Conservation (phyloP, 2,113 vertebrate species). For the Chaetodon auriga region DNA sequence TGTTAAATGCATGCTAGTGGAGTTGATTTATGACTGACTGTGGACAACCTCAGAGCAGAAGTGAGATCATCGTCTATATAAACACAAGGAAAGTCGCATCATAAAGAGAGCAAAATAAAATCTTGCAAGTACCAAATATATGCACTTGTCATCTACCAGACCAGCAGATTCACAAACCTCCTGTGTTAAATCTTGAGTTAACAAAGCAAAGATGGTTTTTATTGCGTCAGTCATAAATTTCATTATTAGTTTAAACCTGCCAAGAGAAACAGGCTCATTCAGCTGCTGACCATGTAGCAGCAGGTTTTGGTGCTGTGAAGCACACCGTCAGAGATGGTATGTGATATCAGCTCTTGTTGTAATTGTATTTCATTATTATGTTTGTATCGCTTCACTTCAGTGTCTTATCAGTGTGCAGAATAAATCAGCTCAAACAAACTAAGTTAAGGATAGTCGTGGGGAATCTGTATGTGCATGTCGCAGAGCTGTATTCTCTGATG, state of each 20-base stretch:
- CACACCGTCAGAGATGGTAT: slow-evolving; percentile 16
- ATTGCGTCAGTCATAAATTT: slow-evolving; percentile 35
- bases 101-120: not conserved
- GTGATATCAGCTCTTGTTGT: slow-evolving; percentile 11
- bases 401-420: slow-evolving; percentile 3
- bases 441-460: not conserved
- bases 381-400: slow-evolving; percentile 35
- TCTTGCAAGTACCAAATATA: not conserved
- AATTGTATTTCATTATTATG: slow-evolving; percentile 39
- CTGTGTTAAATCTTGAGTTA: slow-evolving; percentile 27
- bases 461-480: not conserved
- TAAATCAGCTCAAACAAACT: slow-evolving; percentile 18
- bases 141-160: not conserved
- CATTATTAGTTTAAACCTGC: slow-evolving; percentile 39
- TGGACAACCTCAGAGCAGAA: not conserved
- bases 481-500: not conserved
- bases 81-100: not conserved
- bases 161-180: not conserved
- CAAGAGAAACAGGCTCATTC: slow-evolving; percentile 33
- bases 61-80: not conserved
- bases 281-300: slow-evolving; percentile 30
- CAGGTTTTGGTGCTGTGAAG: not conserved
- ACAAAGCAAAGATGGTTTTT: slow-evolving; percentile 32
- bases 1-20: not conserved
- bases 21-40: not conserved